These are phyloP conservation scores for Lerista edwardsae DNA, from an alignment of 2,797 vertebrate species.

Conservation along the genomic window DNA sequence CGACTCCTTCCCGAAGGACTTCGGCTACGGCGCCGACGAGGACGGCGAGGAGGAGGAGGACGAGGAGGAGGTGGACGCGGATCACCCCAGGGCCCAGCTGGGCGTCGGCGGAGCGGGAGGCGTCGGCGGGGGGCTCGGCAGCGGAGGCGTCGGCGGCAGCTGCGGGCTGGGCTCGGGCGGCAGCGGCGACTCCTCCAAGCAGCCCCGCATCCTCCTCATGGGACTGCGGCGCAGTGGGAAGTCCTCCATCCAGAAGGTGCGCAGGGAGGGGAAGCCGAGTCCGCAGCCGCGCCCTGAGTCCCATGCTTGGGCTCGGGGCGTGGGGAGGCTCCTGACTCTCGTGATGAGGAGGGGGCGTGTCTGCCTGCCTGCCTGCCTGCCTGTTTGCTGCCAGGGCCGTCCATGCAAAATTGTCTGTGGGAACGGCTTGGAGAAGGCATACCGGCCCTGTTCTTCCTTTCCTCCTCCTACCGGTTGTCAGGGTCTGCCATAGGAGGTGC, in stretches of 20 bases:
- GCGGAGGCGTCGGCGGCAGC: constrained; percentile 56
- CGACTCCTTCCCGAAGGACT: constrained; percentile 96
- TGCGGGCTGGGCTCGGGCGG: constrained; percentile 52
- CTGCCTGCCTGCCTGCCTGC: not conserved
- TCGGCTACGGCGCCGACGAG: constrained; percentile 96
- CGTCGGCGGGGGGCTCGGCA: constrained; percentile 28
- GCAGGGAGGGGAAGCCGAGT: constrained; percentile 8
- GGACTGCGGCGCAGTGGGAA: constrained; percentile 96
- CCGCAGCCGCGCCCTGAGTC: too few species aligned
- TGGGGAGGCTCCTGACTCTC: too few species aligned
- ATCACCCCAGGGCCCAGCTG: constrained; percentile 30
- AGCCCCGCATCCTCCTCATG: constrained; percentile 96
- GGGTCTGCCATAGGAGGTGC: too few species aligned
- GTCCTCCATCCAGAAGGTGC: constrained; percentile 98
- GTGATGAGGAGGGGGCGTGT: too few species aligned
- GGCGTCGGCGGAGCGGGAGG: not conserved
- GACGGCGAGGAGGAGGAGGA: constrained; percentile 90
- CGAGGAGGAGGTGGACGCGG: not conserved
- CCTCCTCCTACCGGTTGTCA: not conserved
- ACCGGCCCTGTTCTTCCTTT: too few species aligned
- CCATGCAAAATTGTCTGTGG: too few species aligned
- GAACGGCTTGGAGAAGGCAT: too few species aligned
- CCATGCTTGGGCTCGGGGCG: not conserved
- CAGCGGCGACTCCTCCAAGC: constrained; percentile 85
- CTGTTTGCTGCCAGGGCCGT: not conserved